These are phyloP conservation scores for Onchidella celtica DNA, from an alignment of 2,888 invertebrate species.

Conservation along the genomic window DNA sequence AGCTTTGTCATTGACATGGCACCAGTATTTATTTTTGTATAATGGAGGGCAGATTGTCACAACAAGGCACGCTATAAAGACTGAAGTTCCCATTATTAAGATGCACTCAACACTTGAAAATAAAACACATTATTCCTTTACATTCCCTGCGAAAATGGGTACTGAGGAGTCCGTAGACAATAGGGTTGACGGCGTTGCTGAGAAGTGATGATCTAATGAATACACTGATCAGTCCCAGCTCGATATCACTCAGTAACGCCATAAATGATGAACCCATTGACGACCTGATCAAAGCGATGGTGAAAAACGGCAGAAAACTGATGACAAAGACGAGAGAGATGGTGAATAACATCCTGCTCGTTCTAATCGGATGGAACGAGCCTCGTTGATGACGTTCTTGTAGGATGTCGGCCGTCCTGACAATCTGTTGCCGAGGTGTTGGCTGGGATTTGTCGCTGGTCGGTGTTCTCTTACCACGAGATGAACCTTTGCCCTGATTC, in stretches of 20 bases:
- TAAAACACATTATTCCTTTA: constrained; percentile 12
- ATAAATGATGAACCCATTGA: constrained; percentile 53
- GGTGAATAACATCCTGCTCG: constrained; percentile 67
- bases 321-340: constrained; percentile 67
- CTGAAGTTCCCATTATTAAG: too few species aligned
- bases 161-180: constrained; percentile 68
- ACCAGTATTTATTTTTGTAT: too few species aligned
- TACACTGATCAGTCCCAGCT: constrained; percentile 58
- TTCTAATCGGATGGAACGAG: constrained; percentile 57
- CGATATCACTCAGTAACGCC: constrained; percentile 49
- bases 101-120: neutral
- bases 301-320: constrained; percentile 69
- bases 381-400: constrained; percentile 38
- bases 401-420: constrained; percentile 35
- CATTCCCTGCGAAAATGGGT: constrained; percentile 59
- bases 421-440: neutral
- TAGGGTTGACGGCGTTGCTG: constrained; percentile 69
- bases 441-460: neutral
- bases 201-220: constrained; percentile 66
- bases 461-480: neutral
- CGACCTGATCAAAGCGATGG: constrained; percentile 62
- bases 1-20: too few species aligned
- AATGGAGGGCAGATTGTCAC: too few species aligned
- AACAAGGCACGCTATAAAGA: too few species aligned
- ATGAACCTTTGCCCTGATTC: neutral